Percentiles rank a stretch among this genome's conserved stretches.
Conservation (phyloP, 2,888 invertebrate species). For the Scaptomyza reducta region DNA sequence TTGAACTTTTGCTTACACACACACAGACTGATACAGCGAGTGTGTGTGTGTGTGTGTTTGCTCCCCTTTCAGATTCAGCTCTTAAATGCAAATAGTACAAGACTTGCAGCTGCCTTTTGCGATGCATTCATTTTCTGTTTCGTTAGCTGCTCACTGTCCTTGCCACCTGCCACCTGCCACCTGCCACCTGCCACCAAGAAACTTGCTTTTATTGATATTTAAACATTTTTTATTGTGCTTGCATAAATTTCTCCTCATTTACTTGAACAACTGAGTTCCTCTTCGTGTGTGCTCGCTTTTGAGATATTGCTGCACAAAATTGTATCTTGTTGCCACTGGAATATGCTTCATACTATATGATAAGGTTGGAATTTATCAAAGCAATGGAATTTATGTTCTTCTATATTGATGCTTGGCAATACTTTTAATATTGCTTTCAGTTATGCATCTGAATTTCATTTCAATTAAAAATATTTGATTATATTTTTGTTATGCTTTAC, state of each 20-base stretch:
- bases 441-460: not conserved
- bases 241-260: slow-evolving; percentile 72
- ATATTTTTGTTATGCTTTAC: not conserved
- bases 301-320: slow-evolving; percentile 1
- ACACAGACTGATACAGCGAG: not conserved
- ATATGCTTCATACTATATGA: slow-evolving; percentile 8
- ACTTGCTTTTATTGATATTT: slow-evolving; percentile 75
- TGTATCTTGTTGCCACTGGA: slow-evolving; percentile 6
- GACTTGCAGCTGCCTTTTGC: slow-evolving; percentile 25
- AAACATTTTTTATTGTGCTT: slow-evolving; percentile 63
- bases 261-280: slow-evolving; percentile 11
- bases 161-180: not conserved
- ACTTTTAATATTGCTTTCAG: too few relatives aligned
- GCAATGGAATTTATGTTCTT: slow-evolving; percentile 1
- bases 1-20: slow-evolving; percentile 73
- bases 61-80: slow-evolving; percentile 10
- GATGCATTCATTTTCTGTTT: slow-evolving; percentile 76
- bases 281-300: not conserved
- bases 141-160: slow-evolving; percentile 64
- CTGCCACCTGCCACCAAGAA: not conserved
- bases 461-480: too few relatives aligned
- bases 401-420: not conserved
- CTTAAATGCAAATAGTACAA: not conserved
- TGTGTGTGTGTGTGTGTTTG: too few relatives aligned
- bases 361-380: slow-evolving; percentile 26